Evolutionary conservation across 2,113 vertebrate genomes (phyloP).

Genomic region (Egretta garzetta): DNA sequence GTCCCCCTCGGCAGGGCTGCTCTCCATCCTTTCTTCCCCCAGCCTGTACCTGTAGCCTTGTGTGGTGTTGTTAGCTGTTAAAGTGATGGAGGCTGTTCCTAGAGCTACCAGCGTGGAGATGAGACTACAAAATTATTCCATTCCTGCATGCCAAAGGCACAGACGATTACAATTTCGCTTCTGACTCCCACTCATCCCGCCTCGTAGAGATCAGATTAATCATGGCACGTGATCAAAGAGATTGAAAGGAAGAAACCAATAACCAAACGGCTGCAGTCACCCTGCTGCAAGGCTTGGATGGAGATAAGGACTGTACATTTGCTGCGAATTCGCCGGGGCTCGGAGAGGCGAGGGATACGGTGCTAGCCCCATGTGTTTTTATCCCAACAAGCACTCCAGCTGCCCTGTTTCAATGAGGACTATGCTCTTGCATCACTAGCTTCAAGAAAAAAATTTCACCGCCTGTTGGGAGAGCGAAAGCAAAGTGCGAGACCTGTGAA

Average conservation of each 20-base stretch:
- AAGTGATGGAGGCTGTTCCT: neutral
- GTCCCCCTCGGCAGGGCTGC: too few relatives aligned
- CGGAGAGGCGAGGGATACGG: rapidly evolving
- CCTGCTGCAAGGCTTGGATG: neutral
- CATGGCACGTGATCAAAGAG: neutral
- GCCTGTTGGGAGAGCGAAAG: neutral
- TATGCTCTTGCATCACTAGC: neutral
- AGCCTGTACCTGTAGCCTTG: too few relatives aligned
- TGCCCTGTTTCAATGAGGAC: neutral
- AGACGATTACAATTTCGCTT: conserved; percentile 18
- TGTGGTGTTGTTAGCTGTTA: neutral
- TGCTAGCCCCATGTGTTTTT: neutral
- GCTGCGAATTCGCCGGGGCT: neutral
- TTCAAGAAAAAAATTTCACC: neutral
- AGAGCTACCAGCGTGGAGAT: neutral
- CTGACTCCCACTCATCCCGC: conserved; percentile 40
- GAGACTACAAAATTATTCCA: neutral
- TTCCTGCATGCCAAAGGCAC: neutral
- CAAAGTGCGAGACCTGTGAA: neutral
- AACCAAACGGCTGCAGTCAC: neutral
- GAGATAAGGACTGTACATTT: neutral
- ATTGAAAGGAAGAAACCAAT: neutral
- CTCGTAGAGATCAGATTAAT: conserved; percentile 29
- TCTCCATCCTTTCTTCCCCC: too few relatives aligned
- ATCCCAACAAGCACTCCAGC: neutral